Evolutionary conservation across 2,113 vertebrate species (phyloP).

Genomic region (Etheostoma spectabile): DNA sequence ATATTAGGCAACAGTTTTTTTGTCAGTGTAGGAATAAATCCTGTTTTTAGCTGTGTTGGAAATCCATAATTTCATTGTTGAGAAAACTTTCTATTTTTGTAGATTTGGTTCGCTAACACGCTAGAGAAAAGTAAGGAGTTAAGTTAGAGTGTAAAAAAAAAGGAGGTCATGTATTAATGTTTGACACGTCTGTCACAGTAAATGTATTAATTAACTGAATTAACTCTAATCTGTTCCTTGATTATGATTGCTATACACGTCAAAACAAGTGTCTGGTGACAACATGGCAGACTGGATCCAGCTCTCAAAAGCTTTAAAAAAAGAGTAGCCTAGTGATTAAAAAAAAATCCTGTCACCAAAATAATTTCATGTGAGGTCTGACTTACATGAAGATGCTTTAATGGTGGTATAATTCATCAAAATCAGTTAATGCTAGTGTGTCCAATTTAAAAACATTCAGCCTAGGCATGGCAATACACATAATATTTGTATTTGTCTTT

Average conservation of each 20-base stretch:
- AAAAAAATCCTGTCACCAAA: background rate
- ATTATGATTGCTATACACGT: background rate
- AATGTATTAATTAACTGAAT: background rate
- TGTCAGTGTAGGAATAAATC: background rate
- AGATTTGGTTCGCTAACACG: background rate
- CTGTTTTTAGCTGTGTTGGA: background rate
- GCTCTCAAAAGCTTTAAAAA: background rate
- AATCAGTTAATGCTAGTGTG: background rate
- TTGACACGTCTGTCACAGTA: background rate
- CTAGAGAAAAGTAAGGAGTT: background rate
- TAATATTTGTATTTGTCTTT: background rate
- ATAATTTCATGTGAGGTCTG: conserved; percentile 1
- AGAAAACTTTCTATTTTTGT: background rate
- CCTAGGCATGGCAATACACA: background rate
- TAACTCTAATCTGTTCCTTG: background rate
- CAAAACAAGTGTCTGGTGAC: background rate
- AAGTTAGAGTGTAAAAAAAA: too few relatives aligned
- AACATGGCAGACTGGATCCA: background rate
- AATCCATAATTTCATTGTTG: background rate
- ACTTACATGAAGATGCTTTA: background rate
- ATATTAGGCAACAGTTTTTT: background rate
- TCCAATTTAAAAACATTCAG: background rate
- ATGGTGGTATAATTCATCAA: background rate
- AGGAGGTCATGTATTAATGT: background rate
- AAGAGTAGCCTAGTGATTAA: background rate